A percentile compares a stretch with the other conserved stretches of the same genome.
phyloP scores from a whole-genome alignment of 2,113 vertebrate genomes.

The Cebus imitator region DNA sequence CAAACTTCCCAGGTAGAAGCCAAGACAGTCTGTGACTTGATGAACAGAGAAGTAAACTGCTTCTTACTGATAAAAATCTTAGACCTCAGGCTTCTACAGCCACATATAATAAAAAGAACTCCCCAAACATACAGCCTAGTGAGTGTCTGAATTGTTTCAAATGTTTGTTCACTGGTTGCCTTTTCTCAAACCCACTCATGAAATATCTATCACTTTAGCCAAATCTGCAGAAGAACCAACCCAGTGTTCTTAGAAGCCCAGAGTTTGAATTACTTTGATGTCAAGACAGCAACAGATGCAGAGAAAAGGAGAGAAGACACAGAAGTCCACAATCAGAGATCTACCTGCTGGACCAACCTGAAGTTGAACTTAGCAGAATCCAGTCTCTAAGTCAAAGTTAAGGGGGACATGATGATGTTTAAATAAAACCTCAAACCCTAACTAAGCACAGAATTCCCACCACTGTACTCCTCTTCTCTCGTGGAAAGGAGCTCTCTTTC shows the following conservation, averaged over 20 bases:
- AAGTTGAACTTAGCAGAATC: neutral
- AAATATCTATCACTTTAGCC: neutral
- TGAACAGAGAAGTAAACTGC: conserved; percentile 4
- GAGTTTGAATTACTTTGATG: neutral
- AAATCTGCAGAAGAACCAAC: neutral
- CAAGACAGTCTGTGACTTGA: neutral
- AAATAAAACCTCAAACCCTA: neutral
- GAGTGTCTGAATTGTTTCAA: neutral
- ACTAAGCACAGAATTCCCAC: neutral
- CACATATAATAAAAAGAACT: neutral
- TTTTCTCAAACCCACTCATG: neutral
- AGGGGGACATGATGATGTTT: neutral
- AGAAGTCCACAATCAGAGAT: neutral
- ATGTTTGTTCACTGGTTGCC: neutral
- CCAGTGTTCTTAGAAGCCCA: neutral
- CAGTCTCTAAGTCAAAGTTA: neutral
- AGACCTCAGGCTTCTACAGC: neutral
- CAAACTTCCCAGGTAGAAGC: neutral
- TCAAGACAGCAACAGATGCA: neutral
- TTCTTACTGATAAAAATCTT: conserved; percentile 29
- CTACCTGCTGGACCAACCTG: neutral
- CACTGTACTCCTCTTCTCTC: neutral
- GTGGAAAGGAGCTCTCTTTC: neutral
- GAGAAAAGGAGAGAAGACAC: neutral
- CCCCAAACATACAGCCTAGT: neutral